Evolutionary conservation across 2,888 invertebrate genomes (phyloP).

Genomic region (Limnephilus lunatus): DNA sequence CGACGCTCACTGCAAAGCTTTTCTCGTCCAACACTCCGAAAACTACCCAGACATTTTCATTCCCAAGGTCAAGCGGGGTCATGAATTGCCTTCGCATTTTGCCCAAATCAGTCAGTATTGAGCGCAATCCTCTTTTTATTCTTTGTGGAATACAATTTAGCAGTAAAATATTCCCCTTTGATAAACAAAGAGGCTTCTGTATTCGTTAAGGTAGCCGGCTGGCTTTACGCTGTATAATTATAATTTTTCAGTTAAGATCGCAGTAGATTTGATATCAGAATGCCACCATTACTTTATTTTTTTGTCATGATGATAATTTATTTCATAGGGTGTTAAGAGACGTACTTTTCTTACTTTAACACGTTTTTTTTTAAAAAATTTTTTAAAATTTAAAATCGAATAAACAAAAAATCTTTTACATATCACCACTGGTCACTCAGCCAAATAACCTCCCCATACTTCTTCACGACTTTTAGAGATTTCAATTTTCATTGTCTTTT

Average conservation of each 20-base stretch:
- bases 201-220: background rate
- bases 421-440: too few relatives aligned
- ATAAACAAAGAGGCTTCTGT: background rate
- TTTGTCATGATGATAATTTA: background rate
- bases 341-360: too few relatives aligned
- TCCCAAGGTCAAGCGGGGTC: background rate
- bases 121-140: background rate
- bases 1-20: background rate
- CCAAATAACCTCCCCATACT: too few relatives aligned
- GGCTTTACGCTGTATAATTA: background rate
- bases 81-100: conserved; percentile 4
- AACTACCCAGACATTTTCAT: background rate
- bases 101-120: background rate
- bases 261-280: conserved; percentile 27
- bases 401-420: too few relatives aligned
- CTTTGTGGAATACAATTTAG: background rate
- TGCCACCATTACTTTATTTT: background rate
- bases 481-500: too few relatives aligned
- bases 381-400: too few relatives aligned
- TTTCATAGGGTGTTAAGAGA: too few relatives aligned
- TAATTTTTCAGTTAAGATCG: background rate
- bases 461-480: too few relatives aligned
- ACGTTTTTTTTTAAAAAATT: too few relatives aligned
- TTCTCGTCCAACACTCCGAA: background rate
- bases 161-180: background rate